Percentiles rank a stretch among this genome's conserved stretches.
phyloP scores from a whole-genome alignment of 37 sponge, comb jelly and placozoan species.

The Halisarca cf. caerulea region DNA sequence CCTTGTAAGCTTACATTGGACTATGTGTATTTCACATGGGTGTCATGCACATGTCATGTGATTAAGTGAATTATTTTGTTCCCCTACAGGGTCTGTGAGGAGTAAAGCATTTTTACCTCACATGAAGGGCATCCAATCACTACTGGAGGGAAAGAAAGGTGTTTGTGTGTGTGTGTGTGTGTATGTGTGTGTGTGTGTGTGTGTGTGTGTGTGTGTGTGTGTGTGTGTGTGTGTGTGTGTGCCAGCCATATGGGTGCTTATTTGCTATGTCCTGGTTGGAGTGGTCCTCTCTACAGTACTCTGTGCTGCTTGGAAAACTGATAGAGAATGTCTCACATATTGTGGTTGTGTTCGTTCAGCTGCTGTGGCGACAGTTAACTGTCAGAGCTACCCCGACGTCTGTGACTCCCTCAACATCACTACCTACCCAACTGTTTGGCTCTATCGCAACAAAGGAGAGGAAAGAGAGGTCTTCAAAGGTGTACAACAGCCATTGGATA shows the following conservation, averaged over 20 bases:
- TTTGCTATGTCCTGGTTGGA: too few relatives aligned
- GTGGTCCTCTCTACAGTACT: too few relatives aligned
- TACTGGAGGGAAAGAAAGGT: not conserved
- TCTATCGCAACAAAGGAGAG: conserved; percentile 11
- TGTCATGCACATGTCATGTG: not conserved
- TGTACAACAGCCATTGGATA: not conserved
- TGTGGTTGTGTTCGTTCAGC: too few relatives aligned
- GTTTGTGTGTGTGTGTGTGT: too few relatives aligned
- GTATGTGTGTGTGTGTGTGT: too few relatives aligned
- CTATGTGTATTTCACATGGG: not conserved
- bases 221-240: too few relatives aligned
- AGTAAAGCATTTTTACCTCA: conserved; percentile 1
- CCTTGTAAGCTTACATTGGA: not conserved
- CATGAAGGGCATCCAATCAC: not conserved
- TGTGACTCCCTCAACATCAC: conserved; percentile 35
- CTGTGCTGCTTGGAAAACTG: too few relatives aligned
- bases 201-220: too few relatives aligned
- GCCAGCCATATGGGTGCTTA: not conserved
- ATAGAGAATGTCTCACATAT: too few relatives aligned
- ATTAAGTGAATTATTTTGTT: too few relatives aligned
- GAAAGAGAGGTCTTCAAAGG: not conserved
- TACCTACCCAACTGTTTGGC: conserved; percentile 52
- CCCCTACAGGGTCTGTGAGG: not conserved
- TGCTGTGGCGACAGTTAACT: conserved; percentile 41
- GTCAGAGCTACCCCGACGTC: conserved; percentile 63